These are phyloP conservation scores for Cactoblastis cactorum DNA, from an alignment of 2,888 invertebrate genomes.

Conservation along the genomic window DNA sequence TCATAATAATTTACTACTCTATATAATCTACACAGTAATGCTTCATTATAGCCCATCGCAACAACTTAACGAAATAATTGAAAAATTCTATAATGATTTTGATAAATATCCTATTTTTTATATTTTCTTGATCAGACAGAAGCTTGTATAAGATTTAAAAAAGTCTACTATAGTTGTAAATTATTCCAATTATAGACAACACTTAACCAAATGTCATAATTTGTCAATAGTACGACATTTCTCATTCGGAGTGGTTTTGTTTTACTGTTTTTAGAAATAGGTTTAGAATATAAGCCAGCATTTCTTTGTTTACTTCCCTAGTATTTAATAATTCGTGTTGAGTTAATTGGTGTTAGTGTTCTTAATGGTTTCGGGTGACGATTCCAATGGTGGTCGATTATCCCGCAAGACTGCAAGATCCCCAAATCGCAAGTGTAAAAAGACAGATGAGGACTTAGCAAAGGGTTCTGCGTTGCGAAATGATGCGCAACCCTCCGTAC, in stretches of 20 bases:
- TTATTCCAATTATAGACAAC: background rate
- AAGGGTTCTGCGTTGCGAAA: constrained; percentile 81
- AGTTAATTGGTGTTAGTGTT: constrained; percentile 60
- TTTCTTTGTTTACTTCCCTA: constrained; percentile 56
- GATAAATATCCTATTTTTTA: too few relatives aligned
- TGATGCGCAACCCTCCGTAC: constrained; percentile 85
- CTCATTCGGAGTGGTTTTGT: constrained; percentile 28
- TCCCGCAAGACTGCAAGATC: constrained; percentile 84
- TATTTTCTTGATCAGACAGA: too few relatives aligned
- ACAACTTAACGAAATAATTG: too few relatives aligned
- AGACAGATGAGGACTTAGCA: constrained; percentile 80
- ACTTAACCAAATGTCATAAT: constrained; percentile 31
- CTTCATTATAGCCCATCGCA: too few relatives aligned
- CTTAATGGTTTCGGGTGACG: constrained; percentile 80
- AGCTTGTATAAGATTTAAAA: background rate
- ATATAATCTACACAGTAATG: too few relatives aligned
- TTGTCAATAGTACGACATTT: constrained; percentile 31
- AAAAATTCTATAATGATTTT: too few relatives aligned
- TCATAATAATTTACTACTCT: too few relatives aligned
- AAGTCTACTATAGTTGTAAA: constrained; percentile 11
- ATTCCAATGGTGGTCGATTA: constrained; percentile 81
- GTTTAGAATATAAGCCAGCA: constrained; percentile 51
- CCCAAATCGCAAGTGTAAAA: constrained; percentile 82
- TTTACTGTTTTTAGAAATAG: constrained; percentile 54
- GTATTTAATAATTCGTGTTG: constrained; percentile 69